Evolutionary conservation across 1,140 invertebrate species (phyloP).

Genomic region (Glomeris maerens): DNA sequence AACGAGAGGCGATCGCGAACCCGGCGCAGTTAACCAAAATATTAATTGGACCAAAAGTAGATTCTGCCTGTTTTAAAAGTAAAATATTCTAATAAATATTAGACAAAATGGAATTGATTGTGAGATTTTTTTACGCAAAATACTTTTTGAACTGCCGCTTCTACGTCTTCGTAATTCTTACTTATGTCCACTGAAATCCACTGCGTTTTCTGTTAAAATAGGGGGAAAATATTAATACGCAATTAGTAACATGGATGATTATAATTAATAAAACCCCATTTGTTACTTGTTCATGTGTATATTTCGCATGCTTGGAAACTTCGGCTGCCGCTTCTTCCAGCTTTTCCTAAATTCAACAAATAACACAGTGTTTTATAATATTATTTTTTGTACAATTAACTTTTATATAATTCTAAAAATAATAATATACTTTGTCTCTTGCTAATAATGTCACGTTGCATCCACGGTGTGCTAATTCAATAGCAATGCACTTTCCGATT

Average conservation of each 20-base stretch:
- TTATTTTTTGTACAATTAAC: conserved; percentile 1
- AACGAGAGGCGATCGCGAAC: conserved; percentile 41
- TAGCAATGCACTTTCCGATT: conserved; percentile 73
- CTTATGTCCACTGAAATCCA: conserved; percentile 58
- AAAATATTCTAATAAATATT: background rate
- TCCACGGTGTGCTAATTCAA: conserved; percentile 56
- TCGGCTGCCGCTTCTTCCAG: conserved; percentile 47
- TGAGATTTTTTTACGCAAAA: background rate
- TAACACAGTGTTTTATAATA: conserved; percentile 17
- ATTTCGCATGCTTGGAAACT: too few relatives aligned
- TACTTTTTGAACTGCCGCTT: conserved; percentile 39
- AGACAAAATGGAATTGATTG: background rate
- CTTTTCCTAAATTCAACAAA: too few relatives aligned
- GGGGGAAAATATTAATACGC: conserved; percentile 15
- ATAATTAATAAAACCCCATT: too few relatives aligned
- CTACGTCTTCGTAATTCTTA: conserved; percentile 43
- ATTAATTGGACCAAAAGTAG: conserved; percentile 56
- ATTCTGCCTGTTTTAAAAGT: conserved; percentile 35
- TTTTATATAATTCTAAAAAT: conserved; percentile 4
- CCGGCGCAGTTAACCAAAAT: conserved; percentile 90
- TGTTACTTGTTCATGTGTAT: too few relatives aligned
- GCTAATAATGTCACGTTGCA: conserved; percentile 82
- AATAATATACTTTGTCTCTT: conserved; percentile 41
- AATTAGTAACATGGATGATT: too few relatives aligned
- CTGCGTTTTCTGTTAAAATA: conserved; percentile 47